Evolutionary conservation across 2,113 vertebrate species (phyloP).

Genomic region (Sinocyclocheilus anophthalmus): DNA sequence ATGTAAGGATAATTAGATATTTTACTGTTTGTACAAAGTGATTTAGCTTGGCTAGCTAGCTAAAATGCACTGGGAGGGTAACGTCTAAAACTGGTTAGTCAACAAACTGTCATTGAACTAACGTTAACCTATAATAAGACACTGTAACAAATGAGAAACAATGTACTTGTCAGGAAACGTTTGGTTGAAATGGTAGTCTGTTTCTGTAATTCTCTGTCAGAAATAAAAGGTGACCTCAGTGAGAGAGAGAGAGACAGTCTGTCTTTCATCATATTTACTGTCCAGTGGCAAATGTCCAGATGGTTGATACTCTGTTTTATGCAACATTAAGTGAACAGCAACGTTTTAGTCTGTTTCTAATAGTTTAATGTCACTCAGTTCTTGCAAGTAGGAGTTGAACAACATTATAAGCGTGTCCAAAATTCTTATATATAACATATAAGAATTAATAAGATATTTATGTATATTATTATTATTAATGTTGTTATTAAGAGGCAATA

Average conservation of each 20-base stretch:
- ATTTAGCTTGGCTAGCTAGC: constrained; percentile 3
- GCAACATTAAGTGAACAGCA: background rate
- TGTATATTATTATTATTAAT: background rate
- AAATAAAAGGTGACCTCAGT: constrained; percentile 5
- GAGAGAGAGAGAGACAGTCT: background rate
- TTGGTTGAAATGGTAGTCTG: background rate
- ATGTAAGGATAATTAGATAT: background rate
- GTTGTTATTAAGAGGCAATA: no score
- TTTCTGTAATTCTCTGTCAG: background rate
- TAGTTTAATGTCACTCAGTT: background rate
- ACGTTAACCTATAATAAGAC: background rate
- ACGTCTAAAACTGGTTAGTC: background rate
- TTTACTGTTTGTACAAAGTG: background rate
- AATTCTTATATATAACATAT: background rate
- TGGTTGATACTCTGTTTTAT: background rate
- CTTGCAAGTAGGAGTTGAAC: background rate
- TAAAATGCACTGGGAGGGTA: background rate
- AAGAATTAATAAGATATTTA: background rate
- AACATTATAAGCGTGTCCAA: background rate
- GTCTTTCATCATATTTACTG: background rate
- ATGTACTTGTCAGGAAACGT: background rate
- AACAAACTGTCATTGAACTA: background rate
- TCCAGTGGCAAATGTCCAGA: background rate
- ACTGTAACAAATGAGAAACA: background rate
- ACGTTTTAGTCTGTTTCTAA: background rate